phyloP scores from a whole-genome alignment of 2,888 invertebrate genomes.

The Drosophila lacicola region DNA sequence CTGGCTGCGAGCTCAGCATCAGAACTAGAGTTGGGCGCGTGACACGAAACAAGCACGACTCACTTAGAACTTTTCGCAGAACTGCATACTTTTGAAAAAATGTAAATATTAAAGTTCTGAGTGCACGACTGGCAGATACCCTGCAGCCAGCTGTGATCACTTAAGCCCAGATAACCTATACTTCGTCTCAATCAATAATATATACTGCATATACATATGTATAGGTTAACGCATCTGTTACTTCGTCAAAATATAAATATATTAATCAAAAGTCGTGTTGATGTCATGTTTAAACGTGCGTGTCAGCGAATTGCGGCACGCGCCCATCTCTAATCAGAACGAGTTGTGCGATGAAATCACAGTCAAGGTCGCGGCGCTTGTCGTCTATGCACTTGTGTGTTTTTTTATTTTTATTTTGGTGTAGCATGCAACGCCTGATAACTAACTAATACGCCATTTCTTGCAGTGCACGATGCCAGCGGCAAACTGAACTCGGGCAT shows the following conservation, averaged over 20 bases:
- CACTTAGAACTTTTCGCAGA: background rate
- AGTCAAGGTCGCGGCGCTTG: constrained; percentile 69
- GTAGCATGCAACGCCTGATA: background rate
- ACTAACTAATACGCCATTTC: constrained; percentile 7
- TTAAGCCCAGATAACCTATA: too few relatives aligned
- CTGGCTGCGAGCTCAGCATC: constrained; percentile 49
- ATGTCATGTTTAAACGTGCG: background rate
- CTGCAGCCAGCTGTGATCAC: too few relatives aligned
- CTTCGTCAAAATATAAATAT: too few relatives aligned
- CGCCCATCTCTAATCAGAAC: constrained; percentile 10
- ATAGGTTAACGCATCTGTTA: too few relatives aligned
- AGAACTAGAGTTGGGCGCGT: constrained; percentile 55
- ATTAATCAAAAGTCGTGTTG: too few relatives aligned
- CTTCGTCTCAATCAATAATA: too few relatives aligned
- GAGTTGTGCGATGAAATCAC: constrained; percentile 59
- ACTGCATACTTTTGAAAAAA: too few relatives aligned
- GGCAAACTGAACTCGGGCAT: constrained; percentile 89
- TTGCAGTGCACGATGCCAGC: constrained; percentile 88
- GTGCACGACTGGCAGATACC: too few relatives aligned
- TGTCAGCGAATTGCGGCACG: background rate
- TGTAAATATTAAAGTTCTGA: too few relatives aligned
- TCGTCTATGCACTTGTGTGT: background rate
- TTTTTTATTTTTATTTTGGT: background rate
- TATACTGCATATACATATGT: too few relatives aligned
- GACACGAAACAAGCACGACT: constrained; percentile 10